phyloP scores from a whole-genome alignment of 2,113 vertebrate genomes.

The Xenopus borealis region DNA sequence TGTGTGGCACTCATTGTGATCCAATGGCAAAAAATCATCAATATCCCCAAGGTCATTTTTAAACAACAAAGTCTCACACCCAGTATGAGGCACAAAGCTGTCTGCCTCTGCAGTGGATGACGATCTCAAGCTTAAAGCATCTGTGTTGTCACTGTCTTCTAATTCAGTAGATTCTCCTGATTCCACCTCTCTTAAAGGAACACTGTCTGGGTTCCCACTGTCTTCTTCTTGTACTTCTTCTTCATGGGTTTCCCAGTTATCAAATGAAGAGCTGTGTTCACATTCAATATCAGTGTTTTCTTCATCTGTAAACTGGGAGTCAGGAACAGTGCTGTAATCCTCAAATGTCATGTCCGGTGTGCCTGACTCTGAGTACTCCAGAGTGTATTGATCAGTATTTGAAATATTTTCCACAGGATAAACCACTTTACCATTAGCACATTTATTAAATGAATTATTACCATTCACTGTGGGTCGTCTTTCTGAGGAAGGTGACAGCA shows the following conservation, averaged over 20 bases:
- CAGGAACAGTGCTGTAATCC: slow-evolving; percentile 57
- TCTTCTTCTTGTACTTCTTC: slow-evolving; percentile 42
- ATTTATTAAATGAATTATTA: slow-evolving; percentile 65
- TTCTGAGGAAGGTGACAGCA: slow-evolving; percentile 63
- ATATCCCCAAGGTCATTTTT: slow-evolving; percentile 35
- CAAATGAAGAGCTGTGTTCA: slow-evolving; percentile 46
- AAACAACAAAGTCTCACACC: slow-evolving; percentile 34
- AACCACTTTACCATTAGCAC: slow-evolving; percentile 73
- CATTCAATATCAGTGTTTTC: slow-evolving; percentile 51
- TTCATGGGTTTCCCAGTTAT: slow-evolving; percentile 33
- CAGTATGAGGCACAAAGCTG: slow-evolving; percentile 9
- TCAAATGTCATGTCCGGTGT: slow-evolving; percentile 46
- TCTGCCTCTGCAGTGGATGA: slow-evolving; percentile 25
- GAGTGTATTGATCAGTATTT: slow-evolving; percentile 51
- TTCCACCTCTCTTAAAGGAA: slow-evolving; percentile 54
- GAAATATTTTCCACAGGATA: slow-evolving; percentile 61
- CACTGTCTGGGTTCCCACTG: slow-evolving; percentile 42
- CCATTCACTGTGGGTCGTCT: slow-evolving; percentile 58
- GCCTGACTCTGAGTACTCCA: slow-evolving; percentile 52
- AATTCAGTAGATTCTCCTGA: slow-evolving; percentile 54
- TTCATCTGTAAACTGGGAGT: slow-evolving; percentile 50
- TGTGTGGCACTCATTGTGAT: slow-evolving; percentile 37
- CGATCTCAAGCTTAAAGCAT: slow-evolving; percentile 49
- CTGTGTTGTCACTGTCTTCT: slow-evolving; percentile 49
- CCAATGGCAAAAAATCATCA: slow-evolving; percentile 30